Evolutionary conservation across 2,888 invertebrate genomes (phyloP).

Genomic region (Cremastobaeus sp.): DNA sequence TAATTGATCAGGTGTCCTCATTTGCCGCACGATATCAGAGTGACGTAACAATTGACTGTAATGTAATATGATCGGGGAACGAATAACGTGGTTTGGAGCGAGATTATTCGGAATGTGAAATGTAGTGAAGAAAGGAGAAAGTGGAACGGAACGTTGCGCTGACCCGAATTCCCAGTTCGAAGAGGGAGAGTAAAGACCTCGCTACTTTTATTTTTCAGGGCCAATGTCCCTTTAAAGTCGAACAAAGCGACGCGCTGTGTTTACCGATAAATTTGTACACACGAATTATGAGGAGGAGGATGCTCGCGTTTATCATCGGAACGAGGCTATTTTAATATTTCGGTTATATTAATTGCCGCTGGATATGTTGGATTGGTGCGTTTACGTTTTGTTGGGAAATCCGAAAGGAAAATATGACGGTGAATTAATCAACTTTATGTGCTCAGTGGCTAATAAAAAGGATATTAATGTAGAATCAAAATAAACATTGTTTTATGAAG

Average conservation of each 20-base stretch:
- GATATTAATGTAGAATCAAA: no score
- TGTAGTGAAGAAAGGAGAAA: slow-evolving; percentile 71
- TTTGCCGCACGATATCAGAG: slow-evolving; percentile 22
- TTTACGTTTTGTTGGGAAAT: background rate
- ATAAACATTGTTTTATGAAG: no score
- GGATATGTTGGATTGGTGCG: background rate
- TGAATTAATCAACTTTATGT: no score
- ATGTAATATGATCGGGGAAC: slow-evolving; percentile 36
- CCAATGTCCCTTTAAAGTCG: slow-evolving; percentile 60
- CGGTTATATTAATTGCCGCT: slow-evolving; percentile 36
- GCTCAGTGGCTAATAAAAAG: no score
- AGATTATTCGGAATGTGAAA: slow-evolving; percentile 62
- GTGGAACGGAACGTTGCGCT: slow-evolving; percentile 67
- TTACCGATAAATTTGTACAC: slow-evolving; percentile 43
- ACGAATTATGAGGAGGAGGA: slow-evolving; percentile 27
- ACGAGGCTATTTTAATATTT: slow-evolving; percentile 15
- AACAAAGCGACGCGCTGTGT: slow-evolving; percentile 45
- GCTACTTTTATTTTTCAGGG: slow-evolving; percentile 60
- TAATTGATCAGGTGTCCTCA: slow-evolving; percentile 24
- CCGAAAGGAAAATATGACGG: background rate
- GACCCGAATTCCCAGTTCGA: slow-evolving; percentile 65
- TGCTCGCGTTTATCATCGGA: slow-evolving; percentile 29
- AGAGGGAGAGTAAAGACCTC: slow-evolving; percentile 60
- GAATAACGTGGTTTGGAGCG: slow-evolving; percentile 12
- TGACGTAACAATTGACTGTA: slow-evolving; percentile 48